These are phyloP conservation scores for Zophobas morio DNA, from an alignment of 1,140 invertebrate species.

Conservation along the genomic window DNA sequence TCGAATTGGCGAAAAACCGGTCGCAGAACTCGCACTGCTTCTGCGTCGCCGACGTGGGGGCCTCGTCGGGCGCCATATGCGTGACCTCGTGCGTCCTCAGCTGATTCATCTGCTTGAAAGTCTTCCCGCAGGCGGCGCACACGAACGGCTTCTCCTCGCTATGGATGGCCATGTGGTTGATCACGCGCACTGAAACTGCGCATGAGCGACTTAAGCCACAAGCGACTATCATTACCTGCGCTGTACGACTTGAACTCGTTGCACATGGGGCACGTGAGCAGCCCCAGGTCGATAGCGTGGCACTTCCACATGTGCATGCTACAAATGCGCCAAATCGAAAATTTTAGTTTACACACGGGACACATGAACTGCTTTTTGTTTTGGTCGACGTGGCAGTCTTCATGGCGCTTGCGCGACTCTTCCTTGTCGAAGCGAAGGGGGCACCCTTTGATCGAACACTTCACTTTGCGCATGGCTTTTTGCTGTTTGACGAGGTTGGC, in stretches of 20 bases:
- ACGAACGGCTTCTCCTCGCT: slow-evolving; percentile 72
- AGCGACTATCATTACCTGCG: slow-evolving; percentile 64
- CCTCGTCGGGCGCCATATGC: slow-evolving; percentile 70
- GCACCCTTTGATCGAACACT: slow-evolving; percentile 70
- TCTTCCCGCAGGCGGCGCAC: slow-evolving; percentile 75
- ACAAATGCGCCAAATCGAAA: slow-evolving; percentile 75
- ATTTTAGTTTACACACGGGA: slow-evolving; percentile 69
- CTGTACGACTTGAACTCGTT: slow-evolving; percentile 72
- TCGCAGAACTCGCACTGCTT: slow-evolving; percentile 81
- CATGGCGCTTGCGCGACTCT: slow-evolving; percentile 69
- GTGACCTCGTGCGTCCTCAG: slow-evolving; percentile 75
- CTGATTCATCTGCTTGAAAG: slow-evolving; percentile 77
- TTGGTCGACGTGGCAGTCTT: slow-evolving; percentile 69
- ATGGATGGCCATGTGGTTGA: slow-evolving; percentile 75
- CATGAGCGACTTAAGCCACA: not conserved
- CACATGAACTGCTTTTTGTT: slow-evolving; percentile 69
- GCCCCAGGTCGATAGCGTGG: slow-evolving; percentile 77
- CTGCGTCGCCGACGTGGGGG: slow-evolving; percentile 73
- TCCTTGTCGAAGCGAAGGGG: slow-evolving; percentile 70
- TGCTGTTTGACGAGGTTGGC: slow-evolving; percentile 52
- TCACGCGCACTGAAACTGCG: slow-evolving; percentile 49
- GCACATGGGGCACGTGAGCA: slow-evolving; percentile 77
- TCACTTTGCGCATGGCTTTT: slow-evolving; percentile 57
- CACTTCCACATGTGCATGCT: slow-evolving; percentile 78
- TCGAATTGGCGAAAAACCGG: slow-evolving; percentile 80